Conservation (phyloP, 2,797 vertebrate genomes). For the Coranthus polyacanthus region DNA sequence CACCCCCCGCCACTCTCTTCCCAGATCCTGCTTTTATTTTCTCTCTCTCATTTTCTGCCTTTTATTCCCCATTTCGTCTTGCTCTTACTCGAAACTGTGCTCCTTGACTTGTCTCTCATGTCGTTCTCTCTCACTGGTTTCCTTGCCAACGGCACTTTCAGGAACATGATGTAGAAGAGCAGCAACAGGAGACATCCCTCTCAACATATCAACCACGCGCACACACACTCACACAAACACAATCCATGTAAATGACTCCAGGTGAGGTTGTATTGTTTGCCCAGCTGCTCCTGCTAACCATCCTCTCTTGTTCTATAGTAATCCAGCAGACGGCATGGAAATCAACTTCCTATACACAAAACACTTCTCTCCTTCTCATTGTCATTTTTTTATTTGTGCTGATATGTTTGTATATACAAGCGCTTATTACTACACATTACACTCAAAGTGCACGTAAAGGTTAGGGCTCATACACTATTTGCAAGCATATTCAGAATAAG, state of each 20-base stretch:
- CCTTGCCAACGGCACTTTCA: constrained; percentile 78
- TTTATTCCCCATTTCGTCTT: constrained; percentile 65
- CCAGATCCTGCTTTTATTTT: constrained; percentile 61
- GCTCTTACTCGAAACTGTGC: constrained; percentile 59
- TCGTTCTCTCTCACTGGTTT: constrained; percentile 67
- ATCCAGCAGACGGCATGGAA: constrained; percentile 73
- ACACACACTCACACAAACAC: constrained; percentile 36
- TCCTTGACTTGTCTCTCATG: constrained; percentile 68
- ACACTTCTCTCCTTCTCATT: constrained; percentile 40
- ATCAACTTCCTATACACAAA: constrained; percentile 73
- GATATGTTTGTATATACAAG: constrained; percentile 23
- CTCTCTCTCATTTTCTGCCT: constrained; percentile 56
- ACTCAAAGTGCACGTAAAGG: constrained; percentile 39
- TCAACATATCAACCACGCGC: constrained; percentile 44
- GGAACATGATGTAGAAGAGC: constrained; percentile 69
- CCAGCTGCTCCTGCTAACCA: constrained; percentile 77
- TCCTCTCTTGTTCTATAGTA: constrained; percentile 68
- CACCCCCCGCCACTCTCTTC: constrained; percentile 20
- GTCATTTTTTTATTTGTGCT: constrained; percentile 16
- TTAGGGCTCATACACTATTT: constrained; percentile 17
- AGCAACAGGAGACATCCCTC: constrained; percentile 70
- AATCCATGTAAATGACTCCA: constrained; percentile 77
- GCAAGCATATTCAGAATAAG: constrained; percentile 15
- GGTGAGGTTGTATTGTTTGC: constrained; percentile 80
- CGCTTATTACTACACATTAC: constrained; percentile 23